These are phyloP conservation scores for Xylota sylvarum DNA, from an alignment of 2,888 invertebrate genomes.

Conservation along the genomic window DNA sequence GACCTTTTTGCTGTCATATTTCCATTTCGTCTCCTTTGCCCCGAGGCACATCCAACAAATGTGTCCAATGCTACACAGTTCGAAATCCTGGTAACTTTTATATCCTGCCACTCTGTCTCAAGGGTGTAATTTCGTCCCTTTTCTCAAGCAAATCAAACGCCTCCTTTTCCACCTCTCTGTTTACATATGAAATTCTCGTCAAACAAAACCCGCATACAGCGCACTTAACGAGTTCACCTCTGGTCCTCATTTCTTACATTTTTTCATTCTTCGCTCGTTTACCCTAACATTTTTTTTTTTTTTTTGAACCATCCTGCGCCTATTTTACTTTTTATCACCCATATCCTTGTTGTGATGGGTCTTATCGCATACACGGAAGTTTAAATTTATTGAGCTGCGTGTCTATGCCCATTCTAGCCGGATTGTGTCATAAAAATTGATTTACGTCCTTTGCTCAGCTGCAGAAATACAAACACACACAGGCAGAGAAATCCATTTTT, in stretches of 20 bases:
- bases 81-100: not conserved
- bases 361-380: conserved; percentile 45
- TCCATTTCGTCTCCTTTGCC: not conserved
- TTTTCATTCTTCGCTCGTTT: not conserved
- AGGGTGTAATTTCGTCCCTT: conserved; percentile 11
- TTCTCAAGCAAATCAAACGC: not conserved
- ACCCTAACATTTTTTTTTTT: not conserved
- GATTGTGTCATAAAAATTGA: conserved; percentile 63
- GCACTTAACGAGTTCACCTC: conserved; percentile 12
- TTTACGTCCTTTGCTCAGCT: conserved; percentile 51
- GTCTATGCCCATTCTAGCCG: conserved; percentile 5
- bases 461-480: conserved; percentile 12
- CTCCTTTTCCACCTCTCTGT: not conserved
- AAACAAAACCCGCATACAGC: not conserved
- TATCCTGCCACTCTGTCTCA: not conserved
- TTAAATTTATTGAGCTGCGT: conserved; percentile 46
- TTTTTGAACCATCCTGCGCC: not conserved
- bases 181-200: conserved; percentile 9
- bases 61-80: not conserved
- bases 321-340: conserved; percentile 54
- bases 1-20: conserved; percentile 6
- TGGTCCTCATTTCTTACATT: not conserved
- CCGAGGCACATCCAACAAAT: not conserved
- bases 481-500: not conserved
- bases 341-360: conserved; percentile 53